These are phyloP conservation scores for Burhinus bistriatus DNA, from an alignment of 2,113 vertebrate species.

Conservation along the genomic window DNA sequence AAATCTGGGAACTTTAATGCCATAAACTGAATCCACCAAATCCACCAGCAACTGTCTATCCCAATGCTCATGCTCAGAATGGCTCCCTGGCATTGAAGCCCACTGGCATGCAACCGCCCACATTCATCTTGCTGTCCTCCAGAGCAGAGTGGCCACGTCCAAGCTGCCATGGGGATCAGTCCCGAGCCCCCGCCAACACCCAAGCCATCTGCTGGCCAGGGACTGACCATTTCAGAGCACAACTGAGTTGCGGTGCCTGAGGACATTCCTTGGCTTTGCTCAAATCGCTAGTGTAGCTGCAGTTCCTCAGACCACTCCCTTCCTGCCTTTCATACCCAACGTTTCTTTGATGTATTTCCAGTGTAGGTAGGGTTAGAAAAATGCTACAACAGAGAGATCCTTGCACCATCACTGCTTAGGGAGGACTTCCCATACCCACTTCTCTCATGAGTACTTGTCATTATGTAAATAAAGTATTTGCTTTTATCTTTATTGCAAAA, in stretches of 20 bases:
- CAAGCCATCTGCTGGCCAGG: not conserved
- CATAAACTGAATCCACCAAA: not conserved
- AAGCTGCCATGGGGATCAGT: not conserved
- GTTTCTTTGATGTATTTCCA: slow-evolving; percentile 42
- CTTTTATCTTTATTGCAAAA: not conserved
- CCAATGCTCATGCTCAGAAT: not conserved
- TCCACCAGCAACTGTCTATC: not conserved
- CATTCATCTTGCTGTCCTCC: not conserved
- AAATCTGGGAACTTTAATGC: not conserved
- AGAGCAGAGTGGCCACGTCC: not conserved
- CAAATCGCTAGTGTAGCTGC: not conserved
- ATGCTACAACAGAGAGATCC: not conserved
- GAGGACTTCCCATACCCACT: not conserved
- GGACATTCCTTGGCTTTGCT: slow-evolving; percentile 63
- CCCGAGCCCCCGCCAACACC: not conserved
- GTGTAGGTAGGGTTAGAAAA: not conserved
- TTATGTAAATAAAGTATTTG: not conserved
- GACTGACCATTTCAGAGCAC: not conserved
- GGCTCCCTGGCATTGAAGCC: not conserved
- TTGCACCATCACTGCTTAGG: not conserved
- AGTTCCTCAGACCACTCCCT: slow-evolving; percentile 49
- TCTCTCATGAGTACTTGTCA: not conserved
- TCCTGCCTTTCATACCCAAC: slow-evolving; percentile 46
- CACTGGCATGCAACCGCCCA: accelerated
- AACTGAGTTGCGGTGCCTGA: not conserved